Evolutionary conservation across 1,140 invertebrate species (phyloP).

Genomic region (Apis dorsata): DNA sequence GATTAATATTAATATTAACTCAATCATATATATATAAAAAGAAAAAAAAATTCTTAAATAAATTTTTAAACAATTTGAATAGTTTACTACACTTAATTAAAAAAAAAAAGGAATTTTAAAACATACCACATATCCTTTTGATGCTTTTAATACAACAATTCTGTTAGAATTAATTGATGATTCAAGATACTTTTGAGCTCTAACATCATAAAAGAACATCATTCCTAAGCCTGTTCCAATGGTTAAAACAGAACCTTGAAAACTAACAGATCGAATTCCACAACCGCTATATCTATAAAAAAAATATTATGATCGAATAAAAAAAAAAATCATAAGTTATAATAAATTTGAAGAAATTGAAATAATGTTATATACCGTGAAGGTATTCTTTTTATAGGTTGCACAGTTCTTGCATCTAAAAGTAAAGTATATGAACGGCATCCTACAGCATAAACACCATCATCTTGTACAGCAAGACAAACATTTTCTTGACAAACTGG

Average conservation of each 20-base stretch:
- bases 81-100: background rate
- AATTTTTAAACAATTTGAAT: background rate
- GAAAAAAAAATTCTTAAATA: constrained; percentile 7
- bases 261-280: constrained; percentile 94
- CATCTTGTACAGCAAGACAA: constrained; percentile 92
- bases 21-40: background rate
- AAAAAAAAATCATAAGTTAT: background rate
- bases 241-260: constrained; percentile 93
- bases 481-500: constrained; percentile 95
- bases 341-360: background rate
- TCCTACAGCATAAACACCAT: constrained; percentile 93
- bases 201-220: constrained; percentile 96
- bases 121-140: constrained; percentile 93
- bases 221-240: constrained; percentile 95
- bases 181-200: constrained; percentile 94
- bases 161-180: constrained; percentile 92
- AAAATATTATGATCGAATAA: background rate
- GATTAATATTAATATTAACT: background rate
- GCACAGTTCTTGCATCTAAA: constrained; percentile 92
- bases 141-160: constrained; percentile 93
- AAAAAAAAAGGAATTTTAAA: background rate
- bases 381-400: constrained; percentile 85
- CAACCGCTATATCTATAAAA: constrained; percentile 89
- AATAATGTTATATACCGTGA: constrained; percentile 68
- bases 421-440: constrained; percentile 95